A percentile compares a stretch with the other conserved stretches of the same genome.
These are phyloP conservation scores for Aspidapion aeneum DNA, from an alignment of 2,888 invertebrate genomes.

Conservation along the genomic window DNA sequence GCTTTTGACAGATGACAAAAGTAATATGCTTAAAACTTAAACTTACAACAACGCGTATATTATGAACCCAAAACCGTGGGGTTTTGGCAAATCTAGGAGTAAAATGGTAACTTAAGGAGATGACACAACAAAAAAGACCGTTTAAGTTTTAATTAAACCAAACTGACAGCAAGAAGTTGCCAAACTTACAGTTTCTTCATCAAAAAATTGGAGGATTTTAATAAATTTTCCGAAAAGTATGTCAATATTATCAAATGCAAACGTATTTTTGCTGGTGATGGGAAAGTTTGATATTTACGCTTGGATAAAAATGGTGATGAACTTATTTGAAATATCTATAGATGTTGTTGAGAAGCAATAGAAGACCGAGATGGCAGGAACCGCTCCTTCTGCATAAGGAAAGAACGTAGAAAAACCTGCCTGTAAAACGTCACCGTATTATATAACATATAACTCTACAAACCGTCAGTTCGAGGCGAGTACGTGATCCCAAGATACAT, in stretches of 20 bases:
- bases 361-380: no score
- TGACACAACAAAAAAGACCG: conserved; percentile 69
- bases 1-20: conserved; percentile 19
- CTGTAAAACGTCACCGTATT: no score
- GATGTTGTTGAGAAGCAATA: conserved; percentile 16
- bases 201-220: no score
- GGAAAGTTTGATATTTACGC: conserved; percentile 22
- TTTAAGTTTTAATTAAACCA: no score
- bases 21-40: conserved; percentile 45
- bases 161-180: no score
- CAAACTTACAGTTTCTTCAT: no score
- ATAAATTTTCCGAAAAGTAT: no score
- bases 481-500: no score
- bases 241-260: conserved; percentile 40
- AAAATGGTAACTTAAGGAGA: conserved; percentile 46
- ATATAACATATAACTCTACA: no score
- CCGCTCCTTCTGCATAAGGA: no score
- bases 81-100: conserved; percentile 50
- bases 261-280: conserved; percentile 1
- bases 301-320: neutral
- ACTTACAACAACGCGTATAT: conserved; percentile 66
- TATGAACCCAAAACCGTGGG: conserved; percentile 68
- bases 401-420: no score
- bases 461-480: no score
- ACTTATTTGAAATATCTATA: neutral